Evolutionary conservation across 53 echinoderm and acorn worm species (phyloP).

Genomic region (Pentamera pediparva): DNA sequence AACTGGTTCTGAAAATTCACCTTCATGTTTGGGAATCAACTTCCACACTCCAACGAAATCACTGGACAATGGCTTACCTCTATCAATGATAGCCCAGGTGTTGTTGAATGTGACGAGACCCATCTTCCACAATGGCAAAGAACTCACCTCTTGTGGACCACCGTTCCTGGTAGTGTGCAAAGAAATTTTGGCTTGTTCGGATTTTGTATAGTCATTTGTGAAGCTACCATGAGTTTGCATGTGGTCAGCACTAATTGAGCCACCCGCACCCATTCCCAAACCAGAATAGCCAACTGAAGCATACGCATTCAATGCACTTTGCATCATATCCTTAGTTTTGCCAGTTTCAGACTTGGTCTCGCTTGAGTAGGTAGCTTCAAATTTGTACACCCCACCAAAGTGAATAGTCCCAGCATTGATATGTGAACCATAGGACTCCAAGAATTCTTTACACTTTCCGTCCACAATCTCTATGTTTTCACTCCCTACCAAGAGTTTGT

Average conservation of each 20-base stretch:
- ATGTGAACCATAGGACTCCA: conserved; percentile 25
- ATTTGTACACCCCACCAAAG: conserved; percentile 40
- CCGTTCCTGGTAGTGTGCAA: conserved; percentile 33
- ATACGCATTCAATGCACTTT: conserved; percentile 17
- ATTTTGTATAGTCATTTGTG: conserved; percentile 15
- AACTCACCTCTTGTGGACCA: conserved; percentile 26
- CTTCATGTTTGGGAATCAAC: conserved; percentile 29
- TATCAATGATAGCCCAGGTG: conserved; percentile 40
- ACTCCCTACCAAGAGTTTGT: conserved; percentile 16
- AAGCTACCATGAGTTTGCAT: conserved; percentile 18
- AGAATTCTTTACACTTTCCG: background rate
- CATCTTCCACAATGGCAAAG: conserved; percentile 34
- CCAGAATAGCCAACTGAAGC: conserved; percentile 16
- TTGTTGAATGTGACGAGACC: conserved; percentile 36
- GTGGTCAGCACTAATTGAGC: conserved; percentile 14
- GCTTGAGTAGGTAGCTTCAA: conserved; percentile 33
- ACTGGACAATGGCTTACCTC: conserved; percentile 31
- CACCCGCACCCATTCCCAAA: background rate
- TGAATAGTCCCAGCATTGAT: conserved; percentile 30
- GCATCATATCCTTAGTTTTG: conserved; percentile 11
- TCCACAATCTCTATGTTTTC: background rate
- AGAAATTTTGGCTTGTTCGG: conserved; percentile 13
- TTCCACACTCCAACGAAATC: conserved; percentile 35
- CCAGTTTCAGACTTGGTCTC: conserved; percentile 13
- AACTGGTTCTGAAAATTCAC: conserved; percentile 7